Evolutionary conservation across 1,140 invertebrate genomes (phyloP).

Genomic region (Mycetomoellerius zeteki): DNA sequence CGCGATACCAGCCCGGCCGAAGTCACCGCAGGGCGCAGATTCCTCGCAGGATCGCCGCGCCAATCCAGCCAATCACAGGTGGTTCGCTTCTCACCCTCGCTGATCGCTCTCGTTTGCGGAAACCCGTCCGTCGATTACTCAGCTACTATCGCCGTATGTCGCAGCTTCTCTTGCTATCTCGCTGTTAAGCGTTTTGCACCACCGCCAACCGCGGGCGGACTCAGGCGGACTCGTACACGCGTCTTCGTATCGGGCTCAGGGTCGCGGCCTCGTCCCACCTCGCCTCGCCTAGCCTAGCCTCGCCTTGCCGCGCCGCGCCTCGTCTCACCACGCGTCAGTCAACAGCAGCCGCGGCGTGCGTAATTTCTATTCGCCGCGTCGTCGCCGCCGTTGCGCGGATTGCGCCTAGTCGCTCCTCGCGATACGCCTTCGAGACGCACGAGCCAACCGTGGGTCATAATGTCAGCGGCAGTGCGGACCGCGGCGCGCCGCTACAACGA

Average conservation of each 20-base stretch:
- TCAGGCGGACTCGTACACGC: constrained; percentile 19
- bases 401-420: neutral
- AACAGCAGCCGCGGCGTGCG: neutral
- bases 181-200: constrained; percentile 12
- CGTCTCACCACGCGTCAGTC: neutral
- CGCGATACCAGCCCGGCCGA: neutral
- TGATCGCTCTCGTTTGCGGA: neutral
- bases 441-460: constrained; percentile 18
- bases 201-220: constrained; percentile 4
- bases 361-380: constrained; percentile 2
- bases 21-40: no score
- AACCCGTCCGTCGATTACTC: neutral
- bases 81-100: no score
- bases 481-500: neutral
- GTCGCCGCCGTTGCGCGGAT: no score
- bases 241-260: constrained; percentile 76
- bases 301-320: neutral
- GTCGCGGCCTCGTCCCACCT: constrained; percentile 73
- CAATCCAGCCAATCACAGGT: no score
- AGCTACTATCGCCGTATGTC: neutral
- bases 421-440: neutral
- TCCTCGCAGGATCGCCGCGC: no score
- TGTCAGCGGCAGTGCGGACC: neutral
- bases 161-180: neutral
- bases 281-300: neutral